Percentiles rank a stretch among this genome's conserved stretches.
Conservation (phyloP, 2,888 invertebrate species). For the Himalopsyche kuldschensis region DNA sequence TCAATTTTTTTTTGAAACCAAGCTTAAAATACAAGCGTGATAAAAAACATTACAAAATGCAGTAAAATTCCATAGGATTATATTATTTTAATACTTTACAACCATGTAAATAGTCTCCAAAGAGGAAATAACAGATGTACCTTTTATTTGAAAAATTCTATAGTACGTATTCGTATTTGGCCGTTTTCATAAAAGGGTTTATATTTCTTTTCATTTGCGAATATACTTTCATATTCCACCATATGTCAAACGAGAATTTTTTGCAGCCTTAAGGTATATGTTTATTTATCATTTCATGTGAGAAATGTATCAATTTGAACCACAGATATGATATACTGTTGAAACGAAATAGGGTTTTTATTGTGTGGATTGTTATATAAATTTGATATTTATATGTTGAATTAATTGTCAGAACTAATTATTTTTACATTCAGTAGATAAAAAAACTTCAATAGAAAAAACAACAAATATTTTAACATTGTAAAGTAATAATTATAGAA, state of each 20-base stretch:
- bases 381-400: neutral
- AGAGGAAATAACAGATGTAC: neutral
- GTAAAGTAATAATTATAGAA: too few relatives aligned
- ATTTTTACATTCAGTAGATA: too few relatives aligned
- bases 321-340: conserved; percentile 4
- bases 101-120: neutral
- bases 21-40: too few relatives aligned
- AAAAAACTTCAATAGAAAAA: too few relatives aligned
- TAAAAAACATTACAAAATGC: too few relatives aligned
- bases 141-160: neutral
- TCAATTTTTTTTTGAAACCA: too few relatives aligned
- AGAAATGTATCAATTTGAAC: conserved; percentile 21
- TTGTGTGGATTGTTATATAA: neutral
- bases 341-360: neutral
- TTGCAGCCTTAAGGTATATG: neutral
- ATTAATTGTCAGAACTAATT: too few relatives aligned
- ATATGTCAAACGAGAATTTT: conserved; percentile 12
- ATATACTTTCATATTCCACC: conserved; percentile 17
- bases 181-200: neutral
- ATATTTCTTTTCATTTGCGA: conserved; percentile 12
- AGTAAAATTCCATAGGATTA: neutral
- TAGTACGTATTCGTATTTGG: neutral
- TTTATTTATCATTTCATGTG: conserved; percentile 20
- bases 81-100: neutral
- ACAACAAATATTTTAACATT: too few relatives aligned